Base-by-base conservation (phyloP, 2,888 invertebrate species). In the Cynaeus angustus region DNA sequence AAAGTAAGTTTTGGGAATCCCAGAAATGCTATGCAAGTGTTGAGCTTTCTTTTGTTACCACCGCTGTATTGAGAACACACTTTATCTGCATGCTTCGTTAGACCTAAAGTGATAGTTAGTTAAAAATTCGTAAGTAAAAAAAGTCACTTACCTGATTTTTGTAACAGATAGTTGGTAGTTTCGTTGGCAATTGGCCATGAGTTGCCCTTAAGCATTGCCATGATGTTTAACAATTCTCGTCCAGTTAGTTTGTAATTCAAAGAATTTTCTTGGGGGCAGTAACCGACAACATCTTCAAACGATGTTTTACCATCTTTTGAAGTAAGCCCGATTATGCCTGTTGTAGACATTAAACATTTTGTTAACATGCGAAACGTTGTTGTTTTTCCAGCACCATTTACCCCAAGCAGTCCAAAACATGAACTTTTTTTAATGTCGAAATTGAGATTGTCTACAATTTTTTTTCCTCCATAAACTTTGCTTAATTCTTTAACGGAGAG, bases 191-290 rank as follows among this genome's bases (percentile, higher is more conserved):
- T 79, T 13, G 21, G 14, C 13, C n/a, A 8, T 0, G 81, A 77
- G 10, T 94, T 88, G 0, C 95, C 96, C 3, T 94, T 88, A 52
- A 97, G 85, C 9, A 89, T 85, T 0, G 92, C 93, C 85, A 94
- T 91, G 70, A 94, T 86, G 52, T 83, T 85, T 50, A 97, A 85
- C 79, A 93, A 92, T 81, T 96, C 91, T 66, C 88, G 85, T 0
- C 94, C 92, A 6, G 94, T 94, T 81, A 95, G 88, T 77, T 91
- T 91, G 64, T 88, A 89, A 78, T 95, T 92, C 48, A 96, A 84
- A 0, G 94, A 94, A 85, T 93, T 91, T 82, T 91, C 91, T 86
- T 97, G 97, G 0, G 97, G 97, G 83, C 97, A 97, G 85, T 97
- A 97, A 16, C 96, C 95, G 80, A 96, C 89, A 68, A 89, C 87